These are phyloP conservation scores for Enteromius mattozi DNA, from an alignment of 2,797 vertebrate genomes.

Conservation along the genomic window DNA sequence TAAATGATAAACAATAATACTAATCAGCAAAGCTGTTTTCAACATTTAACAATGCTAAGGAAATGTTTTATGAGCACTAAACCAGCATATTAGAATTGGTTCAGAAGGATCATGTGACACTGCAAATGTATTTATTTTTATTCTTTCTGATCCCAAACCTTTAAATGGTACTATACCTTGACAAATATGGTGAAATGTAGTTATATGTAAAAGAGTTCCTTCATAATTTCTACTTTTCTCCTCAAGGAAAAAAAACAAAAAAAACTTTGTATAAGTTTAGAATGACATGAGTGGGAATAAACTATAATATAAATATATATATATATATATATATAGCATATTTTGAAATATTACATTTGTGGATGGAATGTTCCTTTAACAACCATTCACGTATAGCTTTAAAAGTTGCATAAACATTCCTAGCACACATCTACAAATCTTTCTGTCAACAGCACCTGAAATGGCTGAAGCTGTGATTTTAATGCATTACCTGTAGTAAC, in stretches of 20 bases:
- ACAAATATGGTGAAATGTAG: not conserved
- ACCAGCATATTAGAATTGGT: not conserved
- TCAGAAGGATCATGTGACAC: not conserved
- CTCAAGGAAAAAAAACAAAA: not conserved
- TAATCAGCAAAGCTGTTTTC: not conserved
- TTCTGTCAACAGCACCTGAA: not conserved
- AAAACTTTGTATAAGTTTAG: not conserved
- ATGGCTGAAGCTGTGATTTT: not conserved
- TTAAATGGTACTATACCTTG: not conserved
- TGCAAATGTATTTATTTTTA: not conserved
- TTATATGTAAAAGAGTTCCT: not conserved
- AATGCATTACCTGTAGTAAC: slow-evolving; percentile 87
- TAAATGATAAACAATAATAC: not conserved
- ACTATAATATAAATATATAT: not conserved
- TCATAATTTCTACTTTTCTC: not conserved
- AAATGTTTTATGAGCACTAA: not conserved
- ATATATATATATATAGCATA: not conserved
- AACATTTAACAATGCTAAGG: not conserved
- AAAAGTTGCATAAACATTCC: not conserved
- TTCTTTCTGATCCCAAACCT: not conserved
- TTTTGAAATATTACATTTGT: not conserved
- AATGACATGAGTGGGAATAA: not conserved
- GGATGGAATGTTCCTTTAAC: not conserved
- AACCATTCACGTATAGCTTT: not conserved
- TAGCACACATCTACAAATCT: not conserved